Evolutionary conservation across 2,113 vertebrate species (phyloP).

Genomic region (Dipodomys stephensi): DNA sequence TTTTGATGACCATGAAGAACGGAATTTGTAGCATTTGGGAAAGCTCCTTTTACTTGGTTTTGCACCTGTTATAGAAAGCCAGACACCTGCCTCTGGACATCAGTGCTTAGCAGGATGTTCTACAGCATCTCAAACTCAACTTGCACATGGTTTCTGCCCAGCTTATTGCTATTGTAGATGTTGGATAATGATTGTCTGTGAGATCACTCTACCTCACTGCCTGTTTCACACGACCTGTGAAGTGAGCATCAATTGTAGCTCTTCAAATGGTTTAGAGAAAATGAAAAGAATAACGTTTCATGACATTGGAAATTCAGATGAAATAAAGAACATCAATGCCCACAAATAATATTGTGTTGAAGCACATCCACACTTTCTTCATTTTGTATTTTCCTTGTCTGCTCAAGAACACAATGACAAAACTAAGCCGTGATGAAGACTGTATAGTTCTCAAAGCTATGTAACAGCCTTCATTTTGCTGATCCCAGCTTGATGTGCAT

Average conservation of each 20-base stretch:
- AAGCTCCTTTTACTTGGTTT: neutral
- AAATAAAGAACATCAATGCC: neutral
- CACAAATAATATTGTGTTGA: neutral
- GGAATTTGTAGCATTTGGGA: neutral
- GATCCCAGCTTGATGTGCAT: neutral
- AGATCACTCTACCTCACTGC: neutral
- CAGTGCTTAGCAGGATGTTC: neutral
- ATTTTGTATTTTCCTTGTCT: neutral
- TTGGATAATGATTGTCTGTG: neutral
- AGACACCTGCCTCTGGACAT: no score
- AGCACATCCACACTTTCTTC: neutral
- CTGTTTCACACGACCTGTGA: neutral
- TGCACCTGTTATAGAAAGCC: neutral
- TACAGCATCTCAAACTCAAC: neutral
- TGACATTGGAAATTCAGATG: neutral
- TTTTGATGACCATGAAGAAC: slow-evolving; percentile 1
- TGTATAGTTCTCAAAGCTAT: neutral
- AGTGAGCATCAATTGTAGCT: neutral
- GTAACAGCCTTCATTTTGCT: neutral
- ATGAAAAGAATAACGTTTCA: neutral
- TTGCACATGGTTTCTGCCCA: neutral
- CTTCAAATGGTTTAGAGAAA: neutral
- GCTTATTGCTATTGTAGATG: neutral
- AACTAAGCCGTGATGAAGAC: neutral
- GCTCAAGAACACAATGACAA: neutral